Evolutionary conservation across 2,797 vertebrate genomes (phyloP).

Genomic region (Perodicticus potto): DNA sequence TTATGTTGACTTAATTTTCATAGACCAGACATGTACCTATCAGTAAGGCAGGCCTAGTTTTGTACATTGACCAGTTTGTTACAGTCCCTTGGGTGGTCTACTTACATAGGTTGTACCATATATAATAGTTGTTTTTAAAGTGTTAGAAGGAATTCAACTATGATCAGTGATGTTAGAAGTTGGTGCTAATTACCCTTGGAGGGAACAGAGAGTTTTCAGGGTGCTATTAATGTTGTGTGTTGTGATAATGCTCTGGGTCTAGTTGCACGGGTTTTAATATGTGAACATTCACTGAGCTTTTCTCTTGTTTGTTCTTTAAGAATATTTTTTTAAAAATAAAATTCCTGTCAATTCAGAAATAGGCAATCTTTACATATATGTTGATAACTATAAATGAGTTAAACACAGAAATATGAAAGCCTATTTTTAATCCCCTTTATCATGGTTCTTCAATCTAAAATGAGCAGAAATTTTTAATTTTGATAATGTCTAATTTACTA

Average conservation of each 20-base stretch:
- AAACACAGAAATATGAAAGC: neutral
- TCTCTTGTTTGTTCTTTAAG: neutral
- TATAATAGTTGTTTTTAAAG: slow-evolving; percentile 22
- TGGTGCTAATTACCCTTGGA: neutral
- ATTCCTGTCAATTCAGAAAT: neutral
- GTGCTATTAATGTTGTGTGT: neutral
- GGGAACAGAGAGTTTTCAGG: neutral
- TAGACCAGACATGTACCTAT: too few relatives aligned
- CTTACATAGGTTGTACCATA: too few relatives aligned
- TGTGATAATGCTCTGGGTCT: neutral
- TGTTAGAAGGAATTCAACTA: neutral
- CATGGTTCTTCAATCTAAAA: neutral
- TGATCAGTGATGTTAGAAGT: neutral
- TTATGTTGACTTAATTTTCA: too few relatives aligned
- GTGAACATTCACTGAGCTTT: slow-evolving; percentile 1
- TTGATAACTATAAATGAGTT: slow-evolving; percentile 38
- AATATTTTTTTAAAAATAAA: slow-evolving; percentile 23
- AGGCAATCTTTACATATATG: neutral
- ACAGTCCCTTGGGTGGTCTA: too few relatives aligned
- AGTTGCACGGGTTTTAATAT: neutral
- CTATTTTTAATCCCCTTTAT: slow-evolving; percentile 13
- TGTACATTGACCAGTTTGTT: too few relatives aligned
- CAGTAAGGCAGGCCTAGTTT: too few relatives aligned
- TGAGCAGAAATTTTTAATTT: slow-evolving; percentile 54
- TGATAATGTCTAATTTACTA: neutral